Base-by-base conservation (phyloP, 1,140 invertebrate genomes). In the Cotesia typhae region DNA sequence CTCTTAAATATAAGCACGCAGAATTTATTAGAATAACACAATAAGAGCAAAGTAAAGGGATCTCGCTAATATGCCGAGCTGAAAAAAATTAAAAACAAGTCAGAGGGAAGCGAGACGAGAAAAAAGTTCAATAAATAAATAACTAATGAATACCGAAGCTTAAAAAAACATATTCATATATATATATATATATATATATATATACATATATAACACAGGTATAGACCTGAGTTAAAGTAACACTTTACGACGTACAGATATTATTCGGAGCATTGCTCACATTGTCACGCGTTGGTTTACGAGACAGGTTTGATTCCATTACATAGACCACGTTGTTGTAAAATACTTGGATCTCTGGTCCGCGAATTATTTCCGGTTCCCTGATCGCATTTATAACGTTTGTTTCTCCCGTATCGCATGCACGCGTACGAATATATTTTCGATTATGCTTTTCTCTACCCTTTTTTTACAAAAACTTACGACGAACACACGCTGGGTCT, bases 291-390 rank as follows among this genome's bases (percentile, higher is more conserved):
- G 70, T 66, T 81, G 74, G 73, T 82, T 82, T 82, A 82, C 75
- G 82, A 82, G 79, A 65, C 77, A 79, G 71, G 71, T 81, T 81
- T 77, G 77, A 80, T 79, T 81, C 59, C 41, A 47, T 47, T 47
- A 47, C 41, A 37, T 67, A 51, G 28, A 52, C 63, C 41, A 53
- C 14, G 37, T 17, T 70, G 20, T 51, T 38, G 12, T 57, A 20
- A 20, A 47, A 35, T 59, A 14, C 37, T 71, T 47, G 41, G 41
- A 47, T 47, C 41, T 63, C 52, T 59, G 36, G 17, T 17, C 76
- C 72, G 66, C 72, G 67, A 65, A 80, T 83, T 81, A 82, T 78
- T 83, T 83, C 79, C 82, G 77, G 76, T 70, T 83, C 79, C 75
- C 74, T 77, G 78, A 67, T 66, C 74, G 59, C 77, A 78, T 82